phyloP scores from a whole-genome alignment of 1,140 invertebrate species.

The Tachypleus tridentatus region DNA sequence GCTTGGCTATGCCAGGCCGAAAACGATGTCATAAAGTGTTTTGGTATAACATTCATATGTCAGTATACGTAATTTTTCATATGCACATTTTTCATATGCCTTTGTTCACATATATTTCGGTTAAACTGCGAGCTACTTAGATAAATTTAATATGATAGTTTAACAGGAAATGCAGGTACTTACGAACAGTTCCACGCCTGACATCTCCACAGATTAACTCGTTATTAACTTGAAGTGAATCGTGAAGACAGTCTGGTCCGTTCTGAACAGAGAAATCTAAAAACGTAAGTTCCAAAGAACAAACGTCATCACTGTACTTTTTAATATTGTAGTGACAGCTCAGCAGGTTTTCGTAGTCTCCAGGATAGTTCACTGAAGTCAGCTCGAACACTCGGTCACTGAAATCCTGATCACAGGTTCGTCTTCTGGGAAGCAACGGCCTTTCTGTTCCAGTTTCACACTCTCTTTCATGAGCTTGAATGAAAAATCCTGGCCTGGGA shows the following conservation, averaged over 20 bases:
- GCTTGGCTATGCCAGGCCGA: too few species aligned
- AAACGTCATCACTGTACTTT: constrained; percentile 11
- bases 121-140: too few species aligned
- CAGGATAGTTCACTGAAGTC: constrained; percentile 21
- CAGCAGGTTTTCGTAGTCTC: constrained; percentile 20
- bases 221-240: constrained; percentile 22
- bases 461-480: constrained; percentile 16
- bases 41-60: too few species aligned
- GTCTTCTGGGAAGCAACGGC: background rate
- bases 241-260: constrained; percentile 21
- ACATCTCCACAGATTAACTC: constrained; percentile 22
- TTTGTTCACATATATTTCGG: too few species aligned
- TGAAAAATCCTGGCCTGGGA: constrained; percentile 18
- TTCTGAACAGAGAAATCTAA: constrained; percentile 23
- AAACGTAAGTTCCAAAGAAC: constrained; percentile 24
- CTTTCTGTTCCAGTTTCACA: constrained; percentile 5
- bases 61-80: too few species aligned
- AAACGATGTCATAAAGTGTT: too few species aligned
- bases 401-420: constrained; percentile 20
- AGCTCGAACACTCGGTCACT: constrained; percentile 20
- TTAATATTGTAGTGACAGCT: constrained; percentile 22
- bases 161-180: background rate
- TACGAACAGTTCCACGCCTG: background rate
- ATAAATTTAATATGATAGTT: too few species aligned
- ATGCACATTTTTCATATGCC: too few species aligned